A percentile compares a stretch with the other conserved stretches of the same genome.
These are phyloP conservation scores for Boleophthalmus pectinirostris DNA, from an alignment of 2,113 vertebrate genomes.

Conservation along the genomic window DNA sequence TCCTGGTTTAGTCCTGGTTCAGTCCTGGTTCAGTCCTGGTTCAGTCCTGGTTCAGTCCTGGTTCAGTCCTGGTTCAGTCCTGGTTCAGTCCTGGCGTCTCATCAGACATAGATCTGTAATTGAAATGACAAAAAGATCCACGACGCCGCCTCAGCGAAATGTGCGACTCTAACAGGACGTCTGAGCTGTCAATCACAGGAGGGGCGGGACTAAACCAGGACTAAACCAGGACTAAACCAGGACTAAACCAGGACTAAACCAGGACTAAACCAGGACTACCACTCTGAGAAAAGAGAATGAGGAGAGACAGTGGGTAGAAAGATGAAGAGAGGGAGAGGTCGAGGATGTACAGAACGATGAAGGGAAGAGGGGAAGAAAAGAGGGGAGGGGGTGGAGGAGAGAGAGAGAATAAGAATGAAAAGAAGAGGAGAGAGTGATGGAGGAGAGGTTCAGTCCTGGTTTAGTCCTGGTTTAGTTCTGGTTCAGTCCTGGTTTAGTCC, in stretches of 20 bases:
- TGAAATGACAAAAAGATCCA: constrained; percentile 85
- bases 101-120: constrained; percentile 81
- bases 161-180: constrained; percentile 59
- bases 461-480: too few relatives aligned
- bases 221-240: too few relatives aligned
- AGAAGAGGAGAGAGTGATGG: constrained; percentile 7
- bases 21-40: background rate
- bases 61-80: constrained; percentile 55
- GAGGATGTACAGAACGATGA: too few relatives aligned
- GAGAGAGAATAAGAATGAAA: background rate
- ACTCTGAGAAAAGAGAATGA: too few relatives aligned
- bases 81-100: constrained; percentile 62
- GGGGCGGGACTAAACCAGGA: too few relatives aligned
- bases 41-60: background rate
- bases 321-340: too few relatives aligned
- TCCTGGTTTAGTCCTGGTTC: background rate
- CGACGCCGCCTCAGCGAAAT: constrained; percentile 44
- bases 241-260: too few relatives aligned
- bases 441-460: too few relatives aligned
- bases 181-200: constrained; percentile 61
- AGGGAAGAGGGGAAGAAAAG: background rate
- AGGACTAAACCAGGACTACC: too few relatives aligned
- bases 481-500: too few relatives aligned
- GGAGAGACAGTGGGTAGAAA: too few relatives aligned
- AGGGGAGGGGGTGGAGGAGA: background rate